Evolutionary conservation across 2,888 invertebrate species (phyloP), one percentile per base, ranked within the genome.

Genomic region (Elysia crispata): DNA sequence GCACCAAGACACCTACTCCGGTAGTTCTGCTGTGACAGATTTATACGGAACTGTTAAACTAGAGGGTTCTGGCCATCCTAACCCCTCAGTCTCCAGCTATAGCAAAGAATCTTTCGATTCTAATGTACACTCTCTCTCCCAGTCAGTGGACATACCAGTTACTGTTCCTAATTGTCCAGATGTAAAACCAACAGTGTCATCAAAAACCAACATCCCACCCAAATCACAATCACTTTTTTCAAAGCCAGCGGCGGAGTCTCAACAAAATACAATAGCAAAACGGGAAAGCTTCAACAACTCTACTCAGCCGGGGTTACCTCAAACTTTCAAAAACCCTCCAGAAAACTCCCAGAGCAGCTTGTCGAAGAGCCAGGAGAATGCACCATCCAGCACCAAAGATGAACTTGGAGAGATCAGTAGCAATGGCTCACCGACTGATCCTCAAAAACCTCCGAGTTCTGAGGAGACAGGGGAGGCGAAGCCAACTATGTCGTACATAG

Each of bases 401-500:
- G 5, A 67, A 30, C 13, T 0, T 54, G 1, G 74, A 75, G 18
- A 70, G 74, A 20, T 69, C 69, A 54, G 41, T 25, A 31, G 50
- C 13, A 3, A 30, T 3, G 15, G 30, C 66, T 5, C 18, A 3
- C 60, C 60, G 60, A 5, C 25, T 6, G 60, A 60, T 8, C 3
- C 5, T 23, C n/a, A 23, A 15, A 60, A 41, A 41, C 41, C 41
- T 11, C 11, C 41, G 11, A 11, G 41, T 3, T 28, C 25, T 5
- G 75, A 79, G 1, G 79, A 66, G 18, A 15, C n/a, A 0, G 69
- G 54, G 23, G 89, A 89, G 31, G 85, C 86, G 0, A 91, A 91
- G 80, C 91, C 91, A 0, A 87, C 90, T 0, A 84, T 90, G 79
- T 91, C 91, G 23, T 91, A 91, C 83, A 91, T 91, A 50, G 91